Conservation (phyloP, 1,140 invertebrate species). For the Calosoma granatense region DNA sequence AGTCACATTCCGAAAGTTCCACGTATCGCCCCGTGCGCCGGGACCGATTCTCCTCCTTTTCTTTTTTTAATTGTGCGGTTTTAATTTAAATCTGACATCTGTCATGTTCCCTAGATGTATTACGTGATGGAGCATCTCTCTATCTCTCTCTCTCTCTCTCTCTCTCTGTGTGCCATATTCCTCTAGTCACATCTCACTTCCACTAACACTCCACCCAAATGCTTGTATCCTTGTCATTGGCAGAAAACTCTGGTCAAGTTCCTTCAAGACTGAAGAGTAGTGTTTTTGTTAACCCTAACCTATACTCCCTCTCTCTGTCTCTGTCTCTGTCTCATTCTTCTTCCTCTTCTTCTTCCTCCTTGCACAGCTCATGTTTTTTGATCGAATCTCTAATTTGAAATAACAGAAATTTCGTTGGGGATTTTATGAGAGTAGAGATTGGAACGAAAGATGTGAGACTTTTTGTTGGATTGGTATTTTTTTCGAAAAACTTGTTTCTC, state of each 20-base stretch:
- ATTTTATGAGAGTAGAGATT: neutral
- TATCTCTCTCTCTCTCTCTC: neutral
- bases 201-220: no score
- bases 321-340: neutral
- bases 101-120: constrained; percentile 4
- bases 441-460: neutral
- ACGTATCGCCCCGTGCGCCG: neutral
- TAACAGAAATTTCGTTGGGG: constrained; percentile 1
- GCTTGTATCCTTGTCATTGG: neutral
- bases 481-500: neutral
- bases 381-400: constrained; percentile 7
- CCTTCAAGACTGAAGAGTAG: neutral
- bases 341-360: no score
- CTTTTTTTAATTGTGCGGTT: constrained; percentile 6
- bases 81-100: constrained; percentile 8
- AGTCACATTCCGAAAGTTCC: constrained; percentile 5
- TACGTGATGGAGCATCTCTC: neutral
- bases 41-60: neutral
- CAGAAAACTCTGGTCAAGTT: neutral
- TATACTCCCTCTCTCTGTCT: neutral
- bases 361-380: neutral
- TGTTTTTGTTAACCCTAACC: neutral
- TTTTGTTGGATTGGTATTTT: neutral
- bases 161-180: neutral
- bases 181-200: no score